Percentiles rank a stretch among this genome's conserved stretches.
Evolutionary conservation across 2,113 vertebrate genomes (phyloP).

Genomic region (Promerops cafer): DNA sequence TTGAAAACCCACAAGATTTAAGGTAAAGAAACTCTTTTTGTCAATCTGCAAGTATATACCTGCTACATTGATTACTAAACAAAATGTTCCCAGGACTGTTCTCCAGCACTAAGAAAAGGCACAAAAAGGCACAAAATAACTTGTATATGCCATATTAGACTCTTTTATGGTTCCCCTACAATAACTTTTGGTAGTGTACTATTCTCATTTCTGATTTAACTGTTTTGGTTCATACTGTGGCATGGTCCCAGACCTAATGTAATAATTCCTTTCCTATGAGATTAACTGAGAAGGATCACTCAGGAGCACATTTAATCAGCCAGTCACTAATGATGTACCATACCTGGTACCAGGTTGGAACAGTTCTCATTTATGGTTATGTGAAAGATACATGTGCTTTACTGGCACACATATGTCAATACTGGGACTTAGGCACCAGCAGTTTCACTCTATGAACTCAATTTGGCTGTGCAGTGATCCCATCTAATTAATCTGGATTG

Average conservation of each 20-base stretch:
- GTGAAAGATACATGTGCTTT: not conserved
- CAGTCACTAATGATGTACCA: not conserved
- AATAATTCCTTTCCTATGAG: not conserved
- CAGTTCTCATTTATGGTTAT: not conserved
- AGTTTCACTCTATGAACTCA: not conserved
- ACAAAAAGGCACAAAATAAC: not conserved
- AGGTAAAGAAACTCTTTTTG: not conserved
- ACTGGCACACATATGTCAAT: not conserved
- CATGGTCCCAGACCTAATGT: not conserved
- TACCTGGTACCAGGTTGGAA: not conserved
- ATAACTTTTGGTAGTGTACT: not conserved
- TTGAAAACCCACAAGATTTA: not conserved
- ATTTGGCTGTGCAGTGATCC: not conserved
- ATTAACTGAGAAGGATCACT: not conserved
- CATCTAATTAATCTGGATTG: not conserved
- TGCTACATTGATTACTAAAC: not conserved
- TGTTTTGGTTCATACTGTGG: not conserved
- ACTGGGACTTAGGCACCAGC: not conserved
- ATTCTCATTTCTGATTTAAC: not conserved
- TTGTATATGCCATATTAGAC: not conserved
- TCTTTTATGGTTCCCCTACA: not conserved
- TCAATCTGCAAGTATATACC: not conserved
- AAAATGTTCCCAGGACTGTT: not conserved
- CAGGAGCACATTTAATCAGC: not conserved
- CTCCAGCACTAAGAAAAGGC: not conserved